These are phyloP conservation scores for Rhopalosiphum nymphaeae DNA, from an alignment of 2,888 invertebrate species.

Conservation along the genomic window DNA sequence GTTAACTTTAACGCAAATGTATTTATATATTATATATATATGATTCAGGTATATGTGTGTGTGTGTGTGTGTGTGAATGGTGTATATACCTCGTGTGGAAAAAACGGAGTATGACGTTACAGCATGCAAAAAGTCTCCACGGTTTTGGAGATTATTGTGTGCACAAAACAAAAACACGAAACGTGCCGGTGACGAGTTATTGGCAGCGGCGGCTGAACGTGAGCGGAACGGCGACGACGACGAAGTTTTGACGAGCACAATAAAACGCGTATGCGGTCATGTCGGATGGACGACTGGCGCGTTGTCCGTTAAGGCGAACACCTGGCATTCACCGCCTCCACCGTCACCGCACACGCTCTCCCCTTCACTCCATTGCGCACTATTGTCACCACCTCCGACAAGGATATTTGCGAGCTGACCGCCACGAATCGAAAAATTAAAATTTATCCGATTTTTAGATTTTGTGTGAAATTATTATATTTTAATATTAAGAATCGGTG, in stretches of 20 bases:
- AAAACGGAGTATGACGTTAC: not conserved
- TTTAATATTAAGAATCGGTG: no score
- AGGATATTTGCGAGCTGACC: not conserved
- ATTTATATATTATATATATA: not conserved
- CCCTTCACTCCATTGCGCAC: not conserved
- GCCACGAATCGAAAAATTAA: not conserved
- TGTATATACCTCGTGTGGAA: not conserved
- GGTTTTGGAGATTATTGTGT: not conserved
- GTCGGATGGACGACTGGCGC: conserved; percentile 38
- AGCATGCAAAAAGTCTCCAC: not conserved
- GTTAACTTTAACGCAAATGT: not conserved
- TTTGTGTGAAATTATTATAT: not conserved
- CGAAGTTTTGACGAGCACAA: not conserved
- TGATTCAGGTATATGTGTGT: not conserved
- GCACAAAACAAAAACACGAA: not conserved
- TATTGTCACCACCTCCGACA: not conserved
- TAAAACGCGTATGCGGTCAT: not conserved
- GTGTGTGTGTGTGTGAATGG: not conserved
- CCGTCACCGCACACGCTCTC: not conserved
- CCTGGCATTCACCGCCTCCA: not conserved
- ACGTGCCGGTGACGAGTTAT: not conserved
- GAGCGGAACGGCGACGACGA: not conserved
- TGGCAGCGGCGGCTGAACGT: not conserved
- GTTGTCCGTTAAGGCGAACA: not conserved
- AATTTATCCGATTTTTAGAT: not conserved